These are phyloP conservation scores for Aporophyla lueneburgensis DNA, from an alignment of 2,888 invertebrate species.

Conservation along the genomic window DNA sequence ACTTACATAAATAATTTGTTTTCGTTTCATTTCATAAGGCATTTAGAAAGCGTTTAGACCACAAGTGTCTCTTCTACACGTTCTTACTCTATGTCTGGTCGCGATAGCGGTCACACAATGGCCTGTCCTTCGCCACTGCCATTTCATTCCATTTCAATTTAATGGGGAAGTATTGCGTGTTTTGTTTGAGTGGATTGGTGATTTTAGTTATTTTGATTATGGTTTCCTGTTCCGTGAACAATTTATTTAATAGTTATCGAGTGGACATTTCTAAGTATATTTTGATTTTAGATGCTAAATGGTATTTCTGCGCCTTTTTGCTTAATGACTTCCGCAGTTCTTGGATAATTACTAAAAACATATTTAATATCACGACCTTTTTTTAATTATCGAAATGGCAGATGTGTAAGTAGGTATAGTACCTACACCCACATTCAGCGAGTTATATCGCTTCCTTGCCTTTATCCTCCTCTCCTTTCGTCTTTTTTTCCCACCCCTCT, in stretches of 20 bases:
- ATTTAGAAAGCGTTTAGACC: not conserved
- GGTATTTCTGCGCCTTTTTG: too few relatives aligned
- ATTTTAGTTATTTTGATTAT: conserved; percentile 18
- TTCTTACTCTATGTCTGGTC: conserved; percentile 10
- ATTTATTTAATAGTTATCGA: conserved; percentile 19
- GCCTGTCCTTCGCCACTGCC: conserved; percentile 44
- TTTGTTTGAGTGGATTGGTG: conserved; percentile 33
- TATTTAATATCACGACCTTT: too few relatives aligned
- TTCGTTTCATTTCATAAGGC: too few relatives aligned
- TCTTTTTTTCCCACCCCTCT: too few relatives aligned
- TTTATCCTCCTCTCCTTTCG: too few relatives aligned
- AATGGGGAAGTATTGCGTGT: conserved; percentile 18
- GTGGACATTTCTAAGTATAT: not conserved
- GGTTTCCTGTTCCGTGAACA: conserved; percentile 5
- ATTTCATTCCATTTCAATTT: conserved; percentile 50
- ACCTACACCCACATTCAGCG: not conserved
- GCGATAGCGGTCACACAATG: conserved; percentile 47
- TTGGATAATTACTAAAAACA: not conserved
- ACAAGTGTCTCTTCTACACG: conserved; percentile 1
- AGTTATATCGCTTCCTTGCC: too few relatives aligned
- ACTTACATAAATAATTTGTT: too few relatives aligned
- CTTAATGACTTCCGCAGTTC: not conserved
- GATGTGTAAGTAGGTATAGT: not conserved
- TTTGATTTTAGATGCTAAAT: not conserved
- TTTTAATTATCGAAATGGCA: not conserved